Evolutionary conservation across 2,888 invertebrate species (phyloP).

Genomic region (Halictus ligatus): DNA sequence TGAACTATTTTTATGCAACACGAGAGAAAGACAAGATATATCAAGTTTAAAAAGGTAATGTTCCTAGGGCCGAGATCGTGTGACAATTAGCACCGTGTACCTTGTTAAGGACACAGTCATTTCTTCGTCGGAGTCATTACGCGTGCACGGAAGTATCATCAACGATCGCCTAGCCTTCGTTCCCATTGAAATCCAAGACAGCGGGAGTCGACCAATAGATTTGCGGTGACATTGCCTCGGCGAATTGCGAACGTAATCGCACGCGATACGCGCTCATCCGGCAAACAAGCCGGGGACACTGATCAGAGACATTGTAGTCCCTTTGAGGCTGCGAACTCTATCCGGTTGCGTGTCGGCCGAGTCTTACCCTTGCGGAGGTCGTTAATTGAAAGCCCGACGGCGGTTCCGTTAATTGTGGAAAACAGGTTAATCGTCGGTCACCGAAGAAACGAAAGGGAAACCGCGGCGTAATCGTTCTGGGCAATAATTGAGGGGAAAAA

Average conservation of each 20-base stretch:
- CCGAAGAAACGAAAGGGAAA: conserved; percentile 25
- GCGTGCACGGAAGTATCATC: not conserved
- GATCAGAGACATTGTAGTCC: conserved; percentile 40
- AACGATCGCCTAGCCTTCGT: not conserved
- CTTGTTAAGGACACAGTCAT: too few relatives aligned
- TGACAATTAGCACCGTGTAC: not conserved
- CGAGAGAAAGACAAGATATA: not conserved
- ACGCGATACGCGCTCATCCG: conserved; percentile 61
- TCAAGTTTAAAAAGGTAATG: not conserved
- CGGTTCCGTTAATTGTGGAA: conserved; percentile 48
- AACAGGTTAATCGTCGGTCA: conserved; percentile 58
- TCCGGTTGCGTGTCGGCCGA: conserved; percentile 53
- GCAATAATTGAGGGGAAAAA: conserved; percentile 5
- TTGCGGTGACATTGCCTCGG: conserved; percentile 46
- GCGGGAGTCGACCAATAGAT: conserved; percentile 17
- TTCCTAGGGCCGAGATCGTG: not conserved
- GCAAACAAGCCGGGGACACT: conserved; percentile 48
- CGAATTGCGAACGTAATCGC: conserved; percentile 69
- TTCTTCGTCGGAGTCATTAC: not conserved
- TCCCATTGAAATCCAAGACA: conserved; percentile 47
- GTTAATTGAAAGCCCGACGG: conserved; percentile 64
- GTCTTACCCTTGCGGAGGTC: conserved; percentile 46
- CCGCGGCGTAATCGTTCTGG: conserved; percentile 12
- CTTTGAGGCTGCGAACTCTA: conserved; percentile 44
- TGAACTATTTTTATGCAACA: too few relatives aligned